phyloP scores from a whole-genome alignment of 2,113 vertebrate genomes.

The Chionis minor region DNA sequence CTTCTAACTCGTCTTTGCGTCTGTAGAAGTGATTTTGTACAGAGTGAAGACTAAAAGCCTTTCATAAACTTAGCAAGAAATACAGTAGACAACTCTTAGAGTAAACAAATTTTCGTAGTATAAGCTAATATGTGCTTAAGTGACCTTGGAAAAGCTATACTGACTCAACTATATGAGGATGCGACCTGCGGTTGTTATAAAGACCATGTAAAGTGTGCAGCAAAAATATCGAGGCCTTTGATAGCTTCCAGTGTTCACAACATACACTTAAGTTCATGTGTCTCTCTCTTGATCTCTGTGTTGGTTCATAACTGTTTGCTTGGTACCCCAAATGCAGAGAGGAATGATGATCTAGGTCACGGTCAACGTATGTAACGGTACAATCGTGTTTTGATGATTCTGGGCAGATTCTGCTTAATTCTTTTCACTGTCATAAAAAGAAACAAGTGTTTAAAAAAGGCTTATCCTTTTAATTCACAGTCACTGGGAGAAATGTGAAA shows the following conservation, averaged over 20 bases:
- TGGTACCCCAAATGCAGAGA: background rate
- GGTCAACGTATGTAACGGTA: background rate
- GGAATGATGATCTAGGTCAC: background rate
- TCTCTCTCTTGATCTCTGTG: background rate
- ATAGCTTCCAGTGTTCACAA: background rate
- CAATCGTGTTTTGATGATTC: accelerated
- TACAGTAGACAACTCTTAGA: background rate
- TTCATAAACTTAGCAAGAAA: background rate
- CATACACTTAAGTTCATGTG: background rate
- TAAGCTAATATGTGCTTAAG: background rate
- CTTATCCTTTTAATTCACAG: background rate
- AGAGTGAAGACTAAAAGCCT: background rate
- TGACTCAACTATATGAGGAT: background rate
- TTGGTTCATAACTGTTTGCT: background rate
- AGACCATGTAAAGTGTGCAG: background rate
- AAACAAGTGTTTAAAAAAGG: background rate
- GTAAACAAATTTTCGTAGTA: background rate
- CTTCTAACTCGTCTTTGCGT: background rate
- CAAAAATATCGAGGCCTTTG: background rate
- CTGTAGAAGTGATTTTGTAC: background rate
- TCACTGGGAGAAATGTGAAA: background rate
- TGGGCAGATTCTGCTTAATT: background rate
- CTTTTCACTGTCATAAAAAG: background rate
- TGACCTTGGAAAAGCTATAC: background rate
- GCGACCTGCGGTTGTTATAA: background rate